phyloP scores from a whole-genome alignment of 2,113 vertebrate species.

The Mastomys coucha region DNA sequence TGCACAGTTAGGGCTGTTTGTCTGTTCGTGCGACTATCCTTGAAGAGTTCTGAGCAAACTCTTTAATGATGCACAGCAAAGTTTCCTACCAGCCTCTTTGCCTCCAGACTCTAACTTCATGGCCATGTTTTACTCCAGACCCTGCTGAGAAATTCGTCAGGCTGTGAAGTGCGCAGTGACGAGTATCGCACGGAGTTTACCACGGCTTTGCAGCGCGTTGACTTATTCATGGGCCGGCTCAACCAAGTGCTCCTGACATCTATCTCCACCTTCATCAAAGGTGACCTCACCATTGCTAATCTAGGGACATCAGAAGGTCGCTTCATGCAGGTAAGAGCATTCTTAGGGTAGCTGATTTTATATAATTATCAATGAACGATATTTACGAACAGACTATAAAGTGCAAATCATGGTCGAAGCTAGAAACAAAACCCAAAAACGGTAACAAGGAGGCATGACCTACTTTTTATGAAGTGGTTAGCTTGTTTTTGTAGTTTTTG shows the following conservation, averaged over 20 bases:
- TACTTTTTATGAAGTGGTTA: constrained; percentile 12
- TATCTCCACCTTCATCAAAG: constrained; percentile 91
- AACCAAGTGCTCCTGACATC: constrained; percentile 94
- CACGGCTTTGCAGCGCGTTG: constrained; percentile 92
- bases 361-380: not conserved
- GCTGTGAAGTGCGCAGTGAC: constrained; percentile 92
- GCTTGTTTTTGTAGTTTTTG: constrained; percentile 56
- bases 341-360: not conserved
- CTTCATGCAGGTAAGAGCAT: constrained; percentile 93
- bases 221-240: constrained; percentile 95
- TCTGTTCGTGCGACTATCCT: not conserved
- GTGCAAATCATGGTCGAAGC: not conserved
- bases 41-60: not conserved
- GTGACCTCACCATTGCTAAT: constrained; percentile 93
- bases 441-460: not conserved
- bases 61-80: not conserved
- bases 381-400: constrained; percentile 15
- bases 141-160: constrained; percentile 91
- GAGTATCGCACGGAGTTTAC: constrained; percentile 96
- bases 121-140: constrained; percentile 88
- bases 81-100: constrained; percentile 31
- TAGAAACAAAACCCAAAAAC: constrained; percentile 34
- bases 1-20: not conserved
- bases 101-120: constrained; percentile 52
- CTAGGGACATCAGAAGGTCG: constrained; percentile 94